phyloP scores from a whole-genome alignment of 2,888 invertebrate genomes.

The Morpho helenor region DNA sequence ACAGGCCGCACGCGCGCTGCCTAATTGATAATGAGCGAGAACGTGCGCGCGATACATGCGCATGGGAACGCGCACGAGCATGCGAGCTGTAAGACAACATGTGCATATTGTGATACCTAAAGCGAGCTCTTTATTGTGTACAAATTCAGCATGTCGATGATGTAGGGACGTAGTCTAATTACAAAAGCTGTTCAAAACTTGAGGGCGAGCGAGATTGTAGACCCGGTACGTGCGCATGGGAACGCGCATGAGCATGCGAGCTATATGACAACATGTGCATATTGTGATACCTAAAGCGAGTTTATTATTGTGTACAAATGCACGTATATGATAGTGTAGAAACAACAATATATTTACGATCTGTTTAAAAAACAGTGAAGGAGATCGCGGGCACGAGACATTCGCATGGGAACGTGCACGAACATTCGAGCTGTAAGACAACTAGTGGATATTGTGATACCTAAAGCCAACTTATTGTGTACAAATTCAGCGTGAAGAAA shows the following conservation, averaged over 20 bases:
- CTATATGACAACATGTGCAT: too few species aligned
- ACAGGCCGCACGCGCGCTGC: constrained; percentile 74
- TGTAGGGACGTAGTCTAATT: too few species aligned
- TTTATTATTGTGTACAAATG: too few species aligned
- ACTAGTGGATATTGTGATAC: not conserved
- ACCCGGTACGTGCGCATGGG: too few species aligned
- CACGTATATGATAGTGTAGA: too few species aligned
- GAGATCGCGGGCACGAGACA: constrained; percentile 56
- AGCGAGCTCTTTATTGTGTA: not conserved
- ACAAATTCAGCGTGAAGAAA: too few species aligned
- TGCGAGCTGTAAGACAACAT: constrained; percentile 9
- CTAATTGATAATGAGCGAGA: constrained; percentile 74
- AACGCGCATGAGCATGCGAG: too few species aligned
- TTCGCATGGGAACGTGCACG: constrained; percentile 51
- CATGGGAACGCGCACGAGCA: constrained; percentile 48
- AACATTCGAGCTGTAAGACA: constrained; percentile 18
- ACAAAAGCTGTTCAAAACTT: too few species aligned
- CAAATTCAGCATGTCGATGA: too few species aligned
- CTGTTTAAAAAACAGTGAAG: constrained; percentile 49
- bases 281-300: too few species aligned
- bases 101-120: not conserved
- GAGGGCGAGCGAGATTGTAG: too few species aligned
- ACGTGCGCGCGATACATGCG: constrained; percentile 57
- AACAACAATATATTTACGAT: too few species aligned
- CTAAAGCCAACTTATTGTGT: not conserved